Evolutionary conservation across 2,797 vertebrate genomes (phyloP).

Genomic region (Falco berigora): DNA sequence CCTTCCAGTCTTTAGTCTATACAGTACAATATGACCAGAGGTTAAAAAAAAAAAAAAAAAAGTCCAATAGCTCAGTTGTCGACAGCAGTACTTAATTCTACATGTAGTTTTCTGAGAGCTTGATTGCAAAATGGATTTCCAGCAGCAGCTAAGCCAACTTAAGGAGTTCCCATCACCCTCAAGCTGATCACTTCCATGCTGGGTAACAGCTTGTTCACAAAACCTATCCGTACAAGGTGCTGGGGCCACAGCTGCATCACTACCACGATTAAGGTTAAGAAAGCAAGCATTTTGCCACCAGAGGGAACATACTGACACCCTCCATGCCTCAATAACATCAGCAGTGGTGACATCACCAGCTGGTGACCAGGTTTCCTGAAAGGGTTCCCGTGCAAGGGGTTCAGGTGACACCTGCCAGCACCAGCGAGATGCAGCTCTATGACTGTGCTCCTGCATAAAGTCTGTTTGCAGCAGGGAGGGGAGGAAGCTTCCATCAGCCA

Average conservation of each 20-base stretch:
- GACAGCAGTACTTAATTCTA: neutral
- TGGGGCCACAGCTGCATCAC: neutral
- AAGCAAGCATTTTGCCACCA: neutral
- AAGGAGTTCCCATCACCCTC: neutral
- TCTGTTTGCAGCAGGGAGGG: neutral
- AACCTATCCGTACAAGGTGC: neutral
- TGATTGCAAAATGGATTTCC: neutral
- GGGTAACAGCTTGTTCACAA: neutral
- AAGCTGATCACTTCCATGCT: neutral
- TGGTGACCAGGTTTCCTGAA: neutral
- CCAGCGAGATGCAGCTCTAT: neutral
- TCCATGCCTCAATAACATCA: neutral
- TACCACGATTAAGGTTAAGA: neutral
- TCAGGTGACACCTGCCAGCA: neutral
- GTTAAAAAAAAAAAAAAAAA: neutral
- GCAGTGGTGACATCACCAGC: neutral
- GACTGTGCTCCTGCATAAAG: neutral
- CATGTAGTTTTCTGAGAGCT: neutral
- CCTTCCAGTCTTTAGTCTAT: neutral
- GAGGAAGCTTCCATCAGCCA: neutral
- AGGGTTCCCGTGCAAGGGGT: neutral
- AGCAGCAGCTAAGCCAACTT: neutral
- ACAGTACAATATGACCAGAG: neutral
- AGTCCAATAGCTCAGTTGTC: neutral
- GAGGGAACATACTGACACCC: neutral